A percentile compares a stretch with the other conserved stretches of the same genome.
These are phyloP conservation scores for Oasisia sp. DNA, from an alignment of 2,888 invertebrate genomes.

Conservation along the genomic window DNA sequence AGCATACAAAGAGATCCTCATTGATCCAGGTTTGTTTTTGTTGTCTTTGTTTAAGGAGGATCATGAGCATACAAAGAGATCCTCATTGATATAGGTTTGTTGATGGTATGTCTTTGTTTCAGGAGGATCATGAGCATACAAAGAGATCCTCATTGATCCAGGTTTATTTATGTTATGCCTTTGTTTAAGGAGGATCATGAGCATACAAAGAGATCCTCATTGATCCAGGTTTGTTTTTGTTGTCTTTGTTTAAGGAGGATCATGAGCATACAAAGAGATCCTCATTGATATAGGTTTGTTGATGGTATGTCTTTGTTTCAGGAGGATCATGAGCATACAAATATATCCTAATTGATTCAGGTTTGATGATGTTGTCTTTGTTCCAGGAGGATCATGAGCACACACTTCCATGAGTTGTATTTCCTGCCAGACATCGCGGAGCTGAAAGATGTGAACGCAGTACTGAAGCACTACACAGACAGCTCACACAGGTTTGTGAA, in stretches of 20 bases:
- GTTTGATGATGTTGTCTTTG: background rate
- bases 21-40: background rate
- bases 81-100: background rate
- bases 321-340: too few species aligned
- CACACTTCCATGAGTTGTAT: conserved; percentile 83
- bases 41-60: conserved; percentile 62
- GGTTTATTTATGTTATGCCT: conserved; percentile 53
- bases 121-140: too few species aligned
- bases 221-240: too few species aligned
- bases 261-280: background rate
- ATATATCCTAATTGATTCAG: background rate
- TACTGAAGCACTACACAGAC: conserved; percentile 52
- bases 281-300: background rate
- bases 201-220: too few species aligned
- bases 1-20: too few species aligned
- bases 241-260: too few species aligned
- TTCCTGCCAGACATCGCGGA: conserved; percentile 79
- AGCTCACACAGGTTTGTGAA: background rate
- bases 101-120: conserved; percentile 29
- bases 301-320: conserved; percentile 29
- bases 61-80: conserved; percentile 62
- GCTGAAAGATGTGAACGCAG: conserved; percentile 73
- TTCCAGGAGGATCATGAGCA: conserved; percentile 70
- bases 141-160: background rate
- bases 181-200: conserved; percentile 69